Conservation (phyloP, 1,140 invertebrate species). For the Rhyacophila brunnea region DNA sequence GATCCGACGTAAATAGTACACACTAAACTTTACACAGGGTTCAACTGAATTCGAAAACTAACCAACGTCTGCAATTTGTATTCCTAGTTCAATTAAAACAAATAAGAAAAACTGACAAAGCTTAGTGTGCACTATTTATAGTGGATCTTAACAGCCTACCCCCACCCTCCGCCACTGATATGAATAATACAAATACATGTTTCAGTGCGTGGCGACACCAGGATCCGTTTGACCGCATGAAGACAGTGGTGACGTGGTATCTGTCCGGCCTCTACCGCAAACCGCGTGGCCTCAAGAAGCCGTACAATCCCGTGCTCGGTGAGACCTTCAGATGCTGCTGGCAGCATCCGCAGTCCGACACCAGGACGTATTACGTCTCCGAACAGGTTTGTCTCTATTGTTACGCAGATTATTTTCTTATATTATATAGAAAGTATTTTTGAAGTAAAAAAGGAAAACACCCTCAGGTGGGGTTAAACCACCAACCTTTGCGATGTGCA, state of each 20-base stretch:
- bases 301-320: slow-evolving; percentile 92
- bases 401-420: background rate
- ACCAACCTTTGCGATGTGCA: background rate
- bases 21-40: too few relatives aligned
- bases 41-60: too few relatives aligned
- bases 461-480: background rate
- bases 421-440: background rate
- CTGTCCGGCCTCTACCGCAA: slow-evolving; percentile 86
- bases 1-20: too few relatives aligned
- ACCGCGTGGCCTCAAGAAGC: slow-evolving; percentile 91
- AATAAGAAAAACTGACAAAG: too few relatives aligned
- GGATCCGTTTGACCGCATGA: slow-evolving; percentile 89
- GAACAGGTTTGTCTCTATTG: slow-evolving; percentile 68
- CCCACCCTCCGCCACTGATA: too few relatives aligned
- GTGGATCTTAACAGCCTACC: too few relatives aligned
- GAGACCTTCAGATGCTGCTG: slow-evolving; percentile 91
- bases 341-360: slow-evolving; percentile 74
- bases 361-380: slow-evolving; percentile 88
- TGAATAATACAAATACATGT: too few relatives aligned
- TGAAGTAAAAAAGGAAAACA: background rate
- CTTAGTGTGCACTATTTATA: too few relatives aligned
- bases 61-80: too few relatives aligned
- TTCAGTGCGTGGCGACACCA: slow-evolving; percentile 81
- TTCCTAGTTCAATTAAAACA: too few relatives aligned
- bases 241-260: slow-evolving; percentile 87